phyloP scores from a whole-genome alignment of 2,797 vertebrate species.

The Petrocephalus schoutedeni region DNA sequence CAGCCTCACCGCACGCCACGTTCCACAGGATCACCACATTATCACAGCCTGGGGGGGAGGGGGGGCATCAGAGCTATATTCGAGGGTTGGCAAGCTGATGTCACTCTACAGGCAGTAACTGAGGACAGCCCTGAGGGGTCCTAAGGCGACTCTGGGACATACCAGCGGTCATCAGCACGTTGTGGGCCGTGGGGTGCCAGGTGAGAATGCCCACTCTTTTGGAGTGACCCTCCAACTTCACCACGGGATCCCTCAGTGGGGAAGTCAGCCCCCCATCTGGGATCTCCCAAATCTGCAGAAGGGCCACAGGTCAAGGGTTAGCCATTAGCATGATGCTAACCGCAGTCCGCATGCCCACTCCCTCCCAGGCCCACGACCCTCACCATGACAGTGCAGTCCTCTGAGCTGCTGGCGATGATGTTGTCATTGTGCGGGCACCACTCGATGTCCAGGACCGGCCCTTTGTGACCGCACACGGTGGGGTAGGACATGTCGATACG shows the following conservation, averaged over 20 bases:
- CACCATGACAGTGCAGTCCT: conserved; percentile 87
- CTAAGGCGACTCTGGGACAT: not conserved
- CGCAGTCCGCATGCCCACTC: not conserved
- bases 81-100: not conserved
- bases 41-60: conserved; percentile 65
- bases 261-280: conserved; percentile 59
- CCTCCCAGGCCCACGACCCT: conserved; percentile 27
- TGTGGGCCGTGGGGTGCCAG: conserved; percentile 89
- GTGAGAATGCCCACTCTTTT: conserved; percentile 81
- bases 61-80: not conserved
- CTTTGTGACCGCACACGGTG: conserved; percentile 81
- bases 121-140: not conserved
- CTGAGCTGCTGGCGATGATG: conserved; percentile 83
- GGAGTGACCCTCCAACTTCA: conserved; percentile 84
- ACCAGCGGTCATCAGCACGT: conserved; percentile 85
- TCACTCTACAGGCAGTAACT: not conserved
- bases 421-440: conserved; percentile 90
- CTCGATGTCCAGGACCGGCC: conserved; percentile 80
- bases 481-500: conserved; percentile 83
- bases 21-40: conserved; percentile 83
- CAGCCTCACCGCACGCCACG: conserved; percentile 62
- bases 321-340: not conserved
- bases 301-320: not conserved
- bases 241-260: conserved; percentile 70
- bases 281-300: conserved; percentile 72